Evolutionary conservation across 2,888 invertebrate genomes (phyloP).

Genomic region (Nebria salina): DNA sequence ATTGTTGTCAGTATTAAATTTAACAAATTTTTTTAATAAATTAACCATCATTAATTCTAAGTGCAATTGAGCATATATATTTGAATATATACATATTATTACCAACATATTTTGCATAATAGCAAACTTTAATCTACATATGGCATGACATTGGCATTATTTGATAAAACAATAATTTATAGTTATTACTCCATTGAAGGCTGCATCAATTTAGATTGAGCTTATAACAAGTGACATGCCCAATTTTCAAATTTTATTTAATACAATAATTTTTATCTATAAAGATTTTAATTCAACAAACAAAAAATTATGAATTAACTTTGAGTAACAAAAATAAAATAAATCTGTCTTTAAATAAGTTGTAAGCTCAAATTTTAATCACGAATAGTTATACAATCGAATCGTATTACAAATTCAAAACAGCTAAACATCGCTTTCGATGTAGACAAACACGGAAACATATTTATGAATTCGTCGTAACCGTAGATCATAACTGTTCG

Average conservation of each 20-base stretch:
- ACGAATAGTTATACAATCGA: neutral
- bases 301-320: too few relatives aligned
- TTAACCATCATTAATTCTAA: too few relatives aligned
- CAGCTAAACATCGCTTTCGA: neutral
- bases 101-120: neutral
- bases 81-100: neutral
- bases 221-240: neutral
- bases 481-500: slow-evolving; percentile 27
- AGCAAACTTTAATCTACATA: neutral
- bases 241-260: neutral
- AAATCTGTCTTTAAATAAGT: too few relatives aligned
- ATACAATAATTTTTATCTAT: neutral
- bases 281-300: too few relatives aligned
- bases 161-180: slow-evolving; percentile 37
- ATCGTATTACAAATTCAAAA: neutral
- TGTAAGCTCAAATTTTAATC: neutral
- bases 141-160: neutral
- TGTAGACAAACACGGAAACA: neutral
- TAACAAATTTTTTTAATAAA: too few relatives aligned
- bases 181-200: slow-evolving; percentile 22
- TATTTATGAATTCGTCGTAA: neutral
- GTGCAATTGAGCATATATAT: neutral
- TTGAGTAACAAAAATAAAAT: too few relatives aligned
- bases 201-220: slow-evolving; percentile 14
- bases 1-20: too few relatives aligned